Evolutionary conservation across 2,888 invertebrate genomes (phyloP), one percentile per base, ranked within the genome.

Genomic region (Eilema caniola): DNA sequence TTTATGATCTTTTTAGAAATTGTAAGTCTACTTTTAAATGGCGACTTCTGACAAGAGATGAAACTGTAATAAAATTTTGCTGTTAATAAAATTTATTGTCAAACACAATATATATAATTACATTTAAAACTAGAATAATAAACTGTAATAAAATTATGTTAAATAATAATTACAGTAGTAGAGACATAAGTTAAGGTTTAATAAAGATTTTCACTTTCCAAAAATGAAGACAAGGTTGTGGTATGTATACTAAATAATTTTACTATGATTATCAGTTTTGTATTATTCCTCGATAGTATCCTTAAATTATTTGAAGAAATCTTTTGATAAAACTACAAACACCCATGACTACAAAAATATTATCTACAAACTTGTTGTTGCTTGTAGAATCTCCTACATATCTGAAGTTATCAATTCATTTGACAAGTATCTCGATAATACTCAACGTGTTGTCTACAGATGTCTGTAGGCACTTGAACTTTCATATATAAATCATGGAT

Each of bases 401-500:
- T 73, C 74, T 33, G 56, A 69, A 71, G 64, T 79, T 86, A 86
- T 86, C 86, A 77, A 66, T 71, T 69, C 77, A 79, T 10, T 31
- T 37, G 41, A 60, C 41, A 60, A 47, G 28, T 8, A 60, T 53
- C 60, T 67, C 47, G 53, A 60, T 66, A 61, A 41, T 37, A 53
- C 8, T 24, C 60, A 53, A 59, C 3, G 25, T 59, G 31, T 53
- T 14, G 14, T 31, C 16, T 23, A 41, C 37, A 20, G 74, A 71
- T 33, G 69, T 73, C n/a, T n/a, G 75, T 76, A 64, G 76, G 24
- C 59, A 33, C 68, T 71, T 60, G 25, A 67, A 60, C 28, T 47
- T 65, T 33, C 33, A 57, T 81, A 82, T 86, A 85, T 84, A 86
- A 86, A 84, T 82, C 75, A 66, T 70, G 67, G 63, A 24, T 37